Conservation (phyloP, 1,140 invertebrate genomes). For the Drosophila albomicans region DNA sequence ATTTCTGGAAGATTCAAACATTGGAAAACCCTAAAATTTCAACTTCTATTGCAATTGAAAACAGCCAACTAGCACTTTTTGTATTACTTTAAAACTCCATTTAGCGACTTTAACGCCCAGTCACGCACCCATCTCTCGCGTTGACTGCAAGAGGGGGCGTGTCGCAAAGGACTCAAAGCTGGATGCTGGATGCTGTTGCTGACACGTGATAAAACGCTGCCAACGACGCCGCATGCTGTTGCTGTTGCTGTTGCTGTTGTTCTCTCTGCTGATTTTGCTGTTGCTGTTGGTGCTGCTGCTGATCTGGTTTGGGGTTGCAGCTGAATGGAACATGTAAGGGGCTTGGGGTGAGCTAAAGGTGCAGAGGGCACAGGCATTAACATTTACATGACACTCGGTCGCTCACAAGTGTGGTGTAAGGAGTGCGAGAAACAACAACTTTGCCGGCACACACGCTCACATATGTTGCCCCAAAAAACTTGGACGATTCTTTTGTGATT, state of each 20-base stretch:
- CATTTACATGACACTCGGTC: constrained; percentile 77
- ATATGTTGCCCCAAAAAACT: constrained; percentile 61
- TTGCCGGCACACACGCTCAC: constrained; percentile 28
- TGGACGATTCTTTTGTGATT: constrained; percentile 76
- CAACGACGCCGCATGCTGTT: constrained; percentile 46
- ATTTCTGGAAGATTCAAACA: too few relatives aligned
- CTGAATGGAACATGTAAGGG: neutral
- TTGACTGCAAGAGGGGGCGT: constrained; percentile 42
- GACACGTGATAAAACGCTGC: constrained; percentile 81
- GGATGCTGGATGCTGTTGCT: constrained; percentile 78
- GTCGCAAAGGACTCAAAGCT: constrained; percentile 59
- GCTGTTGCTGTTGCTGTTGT: constrained; percentile 16
- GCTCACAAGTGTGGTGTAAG: constrained; percentile 34
- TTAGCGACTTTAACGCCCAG: neutral
- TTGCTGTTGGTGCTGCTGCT: constrained; percentile 17
- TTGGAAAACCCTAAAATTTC: too few relatives aligned
- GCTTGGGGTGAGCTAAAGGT: constrained; percentile 62
- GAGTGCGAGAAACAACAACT: constrained; percentile 55
- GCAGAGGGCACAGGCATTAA: constrained; percentile 79
- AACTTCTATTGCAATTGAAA: neutral
- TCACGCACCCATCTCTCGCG: constrained; percentile 35
- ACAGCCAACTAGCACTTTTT: neutral
- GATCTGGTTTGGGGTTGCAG: constrained; percentile 9
- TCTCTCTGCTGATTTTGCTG: constrained; percentile 8
- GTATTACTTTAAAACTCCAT: neutral